A percentile compares a stretch with the other conserved stretches of the same genome.
These are phyloP conservation scores for Auanema freiburgensis DNA, from an alignment of 2,888 invertebrate genomes.

Conservation along the genomic window DNA sequence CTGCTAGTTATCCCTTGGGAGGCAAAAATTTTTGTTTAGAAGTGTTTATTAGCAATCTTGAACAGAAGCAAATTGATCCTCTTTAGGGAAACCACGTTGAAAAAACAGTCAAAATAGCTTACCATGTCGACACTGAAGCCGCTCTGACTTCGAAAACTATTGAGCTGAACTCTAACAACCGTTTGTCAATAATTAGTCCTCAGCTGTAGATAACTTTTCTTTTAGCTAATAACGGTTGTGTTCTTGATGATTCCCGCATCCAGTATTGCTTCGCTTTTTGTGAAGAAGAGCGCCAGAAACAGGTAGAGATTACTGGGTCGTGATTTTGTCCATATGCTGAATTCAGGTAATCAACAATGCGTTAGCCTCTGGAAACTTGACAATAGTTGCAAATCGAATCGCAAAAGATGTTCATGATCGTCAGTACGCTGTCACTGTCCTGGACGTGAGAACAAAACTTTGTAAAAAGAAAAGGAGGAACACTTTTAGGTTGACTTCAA, in stretches of 20 bases:
- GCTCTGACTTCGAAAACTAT: not conserved
- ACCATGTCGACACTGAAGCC: slow-evolving; percentile 27
- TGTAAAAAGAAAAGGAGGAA: not conserved
- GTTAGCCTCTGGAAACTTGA: slow-evolving; percentile 5
- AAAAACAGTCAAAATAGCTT: slow-evolving; percentile 29
- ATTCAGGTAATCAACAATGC: slow-evolving; percentile 7
- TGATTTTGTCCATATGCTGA: not conserved
- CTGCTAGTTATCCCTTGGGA: slow-evolving; percentile 9
- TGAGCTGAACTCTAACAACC: slow-evolving; percentile 16
- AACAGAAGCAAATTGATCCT: not conserved
- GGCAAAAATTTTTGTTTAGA: slow-evolving; percentile 3
- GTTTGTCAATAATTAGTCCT: slow-evolving; percentile 6
- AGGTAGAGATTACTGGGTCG: not conserved
- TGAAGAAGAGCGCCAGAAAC: slow-evolving; percentile 8
- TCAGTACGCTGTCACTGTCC: slow-evolving; percentile 12
- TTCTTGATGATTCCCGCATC: slow-evolving; percentile 22
- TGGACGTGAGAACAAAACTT: not conserved
- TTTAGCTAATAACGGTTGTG: slow-evolving; percentile 14
- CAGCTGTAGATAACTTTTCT: not conserved
- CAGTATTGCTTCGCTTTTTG: slow-evolving; percentile 33
- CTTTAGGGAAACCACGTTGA: slow-evolving; percentile 18
- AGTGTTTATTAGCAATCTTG: too few species aligned
- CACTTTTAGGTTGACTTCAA: slow-evolving; percentile 35
- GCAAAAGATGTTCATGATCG: slow-evolving; percentile 9
- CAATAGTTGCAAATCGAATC: slow-evolving; percentile 7